These are phyloP conservation scores for Cryptosula pallasiana DNA, from an alignment of 2,888 invertebrate species.

Conservation along the genomic window DNA sequence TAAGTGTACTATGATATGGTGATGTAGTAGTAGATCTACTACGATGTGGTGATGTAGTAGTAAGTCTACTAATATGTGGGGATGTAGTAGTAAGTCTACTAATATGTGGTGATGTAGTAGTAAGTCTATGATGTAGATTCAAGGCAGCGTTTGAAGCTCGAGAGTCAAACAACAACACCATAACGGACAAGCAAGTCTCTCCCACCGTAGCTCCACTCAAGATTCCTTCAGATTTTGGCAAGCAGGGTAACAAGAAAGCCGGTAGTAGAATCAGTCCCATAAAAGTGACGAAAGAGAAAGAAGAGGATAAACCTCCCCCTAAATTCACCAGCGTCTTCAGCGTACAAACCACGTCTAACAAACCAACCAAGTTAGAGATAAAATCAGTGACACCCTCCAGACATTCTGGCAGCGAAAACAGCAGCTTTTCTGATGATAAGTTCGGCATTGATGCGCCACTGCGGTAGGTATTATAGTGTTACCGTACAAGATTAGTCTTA, in stretches of 20 bases:
- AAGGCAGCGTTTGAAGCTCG: conserved; percentile 20
- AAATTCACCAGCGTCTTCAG: conserved; percentile 12
- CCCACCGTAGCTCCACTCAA: neutral
- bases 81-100: too few relatives aligned
- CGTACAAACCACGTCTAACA: neutral
- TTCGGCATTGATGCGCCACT: neutral
- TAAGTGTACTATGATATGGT: too few relatives aligned
- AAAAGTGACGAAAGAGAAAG: neutral
- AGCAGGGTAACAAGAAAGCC: neutral
- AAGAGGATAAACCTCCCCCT: neutral
- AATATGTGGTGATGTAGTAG: too few relatives aligned
- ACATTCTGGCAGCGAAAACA: neutral
- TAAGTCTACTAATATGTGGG: too few relatives aligned
- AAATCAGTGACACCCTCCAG: neutral
- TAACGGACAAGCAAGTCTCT: neutral
- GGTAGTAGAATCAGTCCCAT: neutral
- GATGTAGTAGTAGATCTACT: too few relatives aligned
- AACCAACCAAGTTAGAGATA: conserved; percentile 14
- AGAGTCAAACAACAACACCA: conserved; percentile 2
- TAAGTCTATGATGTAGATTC: neutral
- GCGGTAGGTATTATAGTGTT: too few relatives aligned
- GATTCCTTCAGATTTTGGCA: neutral
- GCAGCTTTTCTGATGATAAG: neutral
- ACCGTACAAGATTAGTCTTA: too few relatives aligned
- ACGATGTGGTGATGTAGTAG: too few relatives aligned